phyloP scores from a whole-genome alignment of 2,888 invertebrate genomes.

The Chaitophorus viminalis region DNA sequence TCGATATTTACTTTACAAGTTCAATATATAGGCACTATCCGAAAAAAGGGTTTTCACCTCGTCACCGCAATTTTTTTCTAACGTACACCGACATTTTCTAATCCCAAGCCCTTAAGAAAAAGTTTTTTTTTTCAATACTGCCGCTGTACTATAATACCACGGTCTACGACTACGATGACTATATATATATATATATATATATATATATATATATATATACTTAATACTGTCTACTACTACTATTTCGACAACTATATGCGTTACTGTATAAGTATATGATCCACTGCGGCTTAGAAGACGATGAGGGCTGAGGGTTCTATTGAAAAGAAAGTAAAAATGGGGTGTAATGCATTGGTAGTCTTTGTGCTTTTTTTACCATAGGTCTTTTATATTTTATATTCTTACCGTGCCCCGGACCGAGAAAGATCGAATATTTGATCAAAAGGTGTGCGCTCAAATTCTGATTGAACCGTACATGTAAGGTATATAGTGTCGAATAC shows the following conservation, averaged over 20 bases:
- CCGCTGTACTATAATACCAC: not conserved
- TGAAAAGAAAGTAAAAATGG: constrained; percentile 55
- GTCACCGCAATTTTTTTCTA: not conserved
- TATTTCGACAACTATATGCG: not conserved
- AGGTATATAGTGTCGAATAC: constrained; percentile 15
- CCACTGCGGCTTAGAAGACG: not conserved
- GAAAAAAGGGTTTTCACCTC: constrained; percentile 27
- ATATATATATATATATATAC: not conserved
- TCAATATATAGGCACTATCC: constrained; percentile 29
- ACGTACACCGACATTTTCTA: constrained; percentile 31
- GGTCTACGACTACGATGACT: not conserved
- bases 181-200: not conserved
- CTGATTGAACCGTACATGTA: constrained; percentile 55
- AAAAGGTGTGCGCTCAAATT: constrained; percentile 44
- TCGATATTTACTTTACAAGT: constrained; percentile 58
- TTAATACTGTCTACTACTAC: too few relatives aligned
- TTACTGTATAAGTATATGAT: not conserved
- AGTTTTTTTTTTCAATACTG: constrained; percentile 27
- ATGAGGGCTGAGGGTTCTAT: not conserved
- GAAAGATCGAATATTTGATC: constrained; percentile 57
- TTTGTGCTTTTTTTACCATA: constrained; percentile 28
- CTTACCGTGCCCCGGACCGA: constrained; percentile 11
- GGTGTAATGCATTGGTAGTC: constrained; percentile 41
- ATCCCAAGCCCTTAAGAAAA: constrained; percentile 36
- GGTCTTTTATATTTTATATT: constrained; percentile 48